Base-by-base conservation (phyloP, 2,888 invertebrate species). In the Nomada ruficornis region DNA sequence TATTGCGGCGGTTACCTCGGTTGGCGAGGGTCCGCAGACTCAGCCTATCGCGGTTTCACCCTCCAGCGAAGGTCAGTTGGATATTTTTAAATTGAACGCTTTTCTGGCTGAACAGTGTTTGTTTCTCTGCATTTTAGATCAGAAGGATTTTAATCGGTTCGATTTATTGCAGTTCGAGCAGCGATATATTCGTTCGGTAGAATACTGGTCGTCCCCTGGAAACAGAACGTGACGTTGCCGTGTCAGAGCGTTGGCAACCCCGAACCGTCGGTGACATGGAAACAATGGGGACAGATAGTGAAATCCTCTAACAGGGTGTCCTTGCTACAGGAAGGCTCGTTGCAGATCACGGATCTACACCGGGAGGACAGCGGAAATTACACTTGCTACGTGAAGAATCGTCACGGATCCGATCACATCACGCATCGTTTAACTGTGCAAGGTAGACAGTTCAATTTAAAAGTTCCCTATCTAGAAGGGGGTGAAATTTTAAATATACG, bases 351-450 rank as follows among this genome's bases (percentile, higher is more conserved):
- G 93, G 97, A 96, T 52, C 94, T 97, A 5, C 97, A 97, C 92
- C 96, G 96, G 86, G 96, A 96, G 29, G 98, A 98, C 94, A 97
- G 97, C 88, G 98, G 98, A 18, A 98, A 98, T 94, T 98, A 98
- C 94, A 97, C 98, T 0, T 98, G 98, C 92, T 95, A 95, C 52
- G 98, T 98, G 0, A 97, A 97, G 91, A 98, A 98, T 93, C 95
- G 95, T 13, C 96, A 97, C 94, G 98, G 98, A 2, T 96, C 96
- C 74, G 98, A 98, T 93, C 97, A 97, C 89, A 97, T 98, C 81
- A 96, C 96, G 0, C 98, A 98, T 93, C 96, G 96, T 77, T 95
- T 97, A 29, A 96, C 94, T 79, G 94, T 95, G 52, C 94, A 94
- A 94, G 94, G 95, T 94, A 62, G 47, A 70, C 59, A 20, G 13